Evolutionary conservation across 2,797 vertebrate species (phyloP), one percentile per base, ranked within the genome.

Genomic region (Intellagama lesueurii): DNA sequence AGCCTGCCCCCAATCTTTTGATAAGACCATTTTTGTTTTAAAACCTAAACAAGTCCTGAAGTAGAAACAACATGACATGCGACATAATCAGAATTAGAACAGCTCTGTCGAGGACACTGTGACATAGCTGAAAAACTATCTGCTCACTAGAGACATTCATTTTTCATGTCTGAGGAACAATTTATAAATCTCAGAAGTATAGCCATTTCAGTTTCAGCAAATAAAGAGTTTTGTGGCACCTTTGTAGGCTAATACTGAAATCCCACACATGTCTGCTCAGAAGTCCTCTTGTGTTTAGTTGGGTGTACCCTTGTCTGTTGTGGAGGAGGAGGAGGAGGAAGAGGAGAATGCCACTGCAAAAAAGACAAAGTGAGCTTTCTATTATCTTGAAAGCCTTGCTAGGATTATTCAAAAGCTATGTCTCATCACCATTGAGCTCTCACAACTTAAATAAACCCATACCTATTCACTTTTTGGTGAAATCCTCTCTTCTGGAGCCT

Each of bases 81-180:
- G 68, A 87, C 16, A 32, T 68, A 44, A n/a, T 81, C 72, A 81
- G 35, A 81, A 81, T 87, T 14, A 56, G 11, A 87, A 56, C 44
- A 5, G 70, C 52, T 47, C 47, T 28, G 1, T 4, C 35, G 26
- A 64, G 26, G 69, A 7, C 69, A 80, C 47, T 68, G 28, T 32
- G 44, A 70, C 32, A 70, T 4, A 69, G 22, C 66, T 30, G 5
- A 32, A 35, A 64, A 28, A 68, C 7, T 44, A 70, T 83, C 66
- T 69, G 47, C 47, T 11, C 40, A 85, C 60, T 44, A 17, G 14
- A 40, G 1, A 17, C 28, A 56, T 35, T 56, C 49, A 64, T 22
- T n/a, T 56, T 86, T 44, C 40, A 68, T 78, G 35, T 86, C 47
- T 47, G 11, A 64, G 64, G 64, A 68, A 49, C 76, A 68, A 24